These are phyloP conservation scores for Alsophila aescularia DNA, from an alignment of 2,888 invertebrate genomes.

Conservation along the genomic window DNA sequence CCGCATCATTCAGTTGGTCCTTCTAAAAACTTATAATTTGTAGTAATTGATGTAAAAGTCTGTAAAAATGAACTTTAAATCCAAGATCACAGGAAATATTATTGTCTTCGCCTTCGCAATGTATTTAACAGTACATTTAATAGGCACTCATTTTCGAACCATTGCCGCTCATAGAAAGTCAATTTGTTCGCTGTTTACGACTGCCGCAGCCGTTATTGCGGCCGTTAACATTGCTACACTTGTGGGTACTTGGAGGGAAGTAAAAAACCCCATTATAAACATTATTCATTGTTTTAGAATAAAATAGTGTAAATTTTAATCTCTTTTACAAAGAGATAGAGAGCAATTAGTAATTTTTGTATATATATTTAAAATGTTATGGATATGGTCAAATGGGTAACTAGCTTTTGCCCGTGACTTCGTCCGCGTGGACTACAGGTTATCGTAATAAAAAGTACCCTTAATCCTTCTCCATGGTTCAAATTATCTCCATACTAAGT, in stretches of 20 bases:
- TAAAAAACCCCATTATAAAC: background rate
- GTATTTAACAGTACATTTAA: slow-evolving; percentile 15
- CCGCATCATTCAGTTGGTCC: too few species aligned
- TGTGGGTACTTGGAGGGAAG: slow-evolving; percentile 2
- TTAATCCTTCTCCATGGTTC: too few species aligned
- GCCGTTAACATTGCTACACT: slow-evolving; percentile 10
- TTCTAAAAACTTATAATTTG: background rate
- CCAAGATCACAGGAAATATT: slow-evolving; percentile 1
- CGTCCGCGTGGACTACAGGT: too few species aligned
- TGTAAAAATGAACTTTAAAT: background rate
- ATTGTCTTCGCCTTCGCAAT: slow-evolving; percentile 9
- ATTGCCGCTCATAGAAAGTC: slow-evolving; percentile 28
- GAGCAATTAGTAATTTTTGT: too few species aligned
- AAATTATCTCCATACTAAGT: too few species aligned
- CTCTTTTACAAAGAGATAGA: too few species aligned
- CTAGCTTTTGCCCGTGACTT: too few species aligned
- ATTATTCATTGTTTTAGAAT: background rate
- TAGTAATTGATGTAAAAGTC: background rate
- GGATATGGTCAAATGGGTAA: too few species aligned
- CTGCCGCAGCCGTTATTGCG: slow-evolving; percentile 10
- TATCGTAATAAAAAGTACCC: too few species aligned
- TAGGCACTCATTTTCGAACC: slow-evolving; percentile 18
- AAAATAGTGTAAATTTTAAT: too few species aligned
- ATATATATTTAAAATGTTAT: too few species aligned
- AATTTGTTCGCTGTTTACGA: slow-evolving; percentile 29